Evolutionary conservation across 2,888 invertebrate species (phyloP).

Genomic region (Buathra laborator): DNA sequence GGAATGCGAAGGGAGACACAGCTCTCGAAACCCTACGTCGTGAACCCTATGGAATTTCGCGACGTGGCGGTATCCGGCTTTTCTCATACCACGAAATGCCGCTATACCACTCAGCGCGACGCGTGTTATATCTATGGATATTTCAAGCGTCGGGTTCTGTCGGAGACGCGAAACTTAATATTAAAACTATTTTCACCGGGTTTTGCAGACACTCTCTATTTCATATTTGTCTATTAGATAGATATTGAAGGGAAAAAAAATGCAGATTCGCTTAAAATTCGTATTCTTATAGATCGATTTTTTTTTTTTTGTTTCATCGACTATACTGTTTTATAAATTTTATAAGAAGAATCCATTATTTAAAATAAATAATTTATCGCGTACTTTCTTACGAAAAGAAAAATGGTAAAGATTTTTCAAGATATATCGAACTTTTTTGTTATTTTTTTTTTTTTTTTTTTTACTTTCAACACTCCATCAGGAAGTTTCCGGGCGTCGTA

Average conservation of each 20-base stretch:
- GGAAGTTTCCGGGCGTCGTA: slow-evolving; percentile 10
- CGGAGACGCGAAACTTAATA: slow-evolving; percentile 66
- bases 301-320: too few relatives aligned
- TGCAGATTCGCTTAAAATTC: neutral
- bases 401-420: slow-evolving; percentile 20
- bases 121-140: slow-evolving; percentile 12
- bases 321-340: too few relatives aligned
- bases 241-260: neutral
- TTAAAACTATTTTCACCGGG: slow-evolving; percentile 70
- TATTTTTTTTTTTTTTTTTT: neutral
- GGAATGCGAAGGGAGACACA: slow-evolving; percentile 60
- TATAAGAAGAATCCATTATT: neutral
- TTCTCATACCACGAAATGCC: slow-evolving; percentile 58
- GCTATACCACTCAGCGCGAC: slow-evolving; percentile 5
- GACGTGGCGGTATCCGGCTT: slow-evolving; percentile 74
- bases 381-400: slow-evolving; percentile 1
- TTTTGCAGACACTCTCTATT: slow-evolving; percentile 2
- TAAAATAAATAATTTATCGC: neutral
- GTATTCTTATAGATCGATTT: neutral
- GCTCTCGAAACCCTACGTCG: slow-evolving; percentile 31
- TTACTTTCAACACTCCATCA: slow-evolving; percentile 21
- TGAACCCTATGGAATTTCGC: slow-evolving; percentile 72
- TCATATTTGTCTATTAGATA: slow-evolving; percentile 4
- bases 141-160: slow-evolving; percentile 38
- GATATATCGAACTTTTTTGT: slow-evolving; percentile 12